Percentiles rank a stretch among this genome's conserved stretches.
phyloP scores from a whole-genome alignment of 2,797 vertebrate species.

The Allobates femoralis region DNA sequence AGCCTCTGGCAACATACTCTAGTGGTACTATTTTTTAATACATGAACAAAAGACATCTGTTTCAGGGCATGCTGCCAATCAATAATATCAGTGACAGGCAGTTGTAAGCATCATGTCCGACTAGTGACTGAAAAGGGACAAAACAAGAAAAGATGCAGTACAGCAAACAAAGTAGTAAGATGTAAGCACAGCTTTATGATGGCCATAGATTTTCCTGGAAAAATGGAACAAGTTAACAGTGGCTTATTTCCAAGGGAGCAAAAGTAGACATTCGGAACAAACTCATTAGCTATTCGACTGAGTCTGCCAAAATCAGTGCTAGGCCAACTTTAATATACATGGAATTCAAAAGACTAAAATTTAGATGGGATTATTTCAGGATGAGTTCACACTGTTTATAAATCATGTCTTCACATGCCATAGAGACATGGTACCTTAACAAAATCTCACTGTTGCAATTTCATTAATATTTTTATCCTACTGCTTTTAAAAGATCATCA shows the following conservation, averaged over 20 bases:
- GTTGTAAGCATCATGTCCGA: neutral
- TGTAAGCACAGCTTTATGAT: too few relatives aligned
- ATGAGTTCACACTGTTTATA: neutral
- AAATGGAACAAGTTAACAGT: too few relatives aligned
- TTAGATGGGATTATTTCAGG: neutral
- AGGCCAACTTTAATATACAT: too few relatives aligned
- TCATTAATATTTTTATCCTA: too few relatives aligned
- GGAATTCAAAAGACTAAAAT: too few relatives aligned
- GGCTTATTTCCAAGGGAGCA: too few relatives aligned
- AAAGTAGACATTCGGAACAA: too few relatives aligned
- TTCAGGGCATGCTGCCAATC: neutral
- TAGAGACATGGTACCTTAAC: neutral
- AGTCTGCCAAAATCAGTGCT: too few relatives aligned
- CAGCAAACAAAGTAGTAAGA: neutral
- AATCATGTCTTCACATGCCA: neutral
- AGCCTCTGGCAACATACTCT: slow-evolving; percentile 36
- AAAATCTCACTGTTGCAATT: neutral
- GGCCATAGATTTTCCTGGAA: too few relatives aligned
- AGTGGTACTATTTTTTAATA: neutral
- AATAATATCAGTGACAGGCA: neutral
- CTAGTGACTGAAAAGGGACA: neutral
- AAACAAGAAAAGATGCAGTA: neutral
- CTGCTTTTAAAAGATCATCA: neutral
- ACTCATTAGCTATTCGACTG: too few relatives aligned
- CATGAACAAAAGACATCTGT: slow-evolving; percentile 40